Evolutionary conservation across 53 echinoderm and acorn worm genomes (phyloP).

Genomic region (Temnopleurus reevesii): DNA sequence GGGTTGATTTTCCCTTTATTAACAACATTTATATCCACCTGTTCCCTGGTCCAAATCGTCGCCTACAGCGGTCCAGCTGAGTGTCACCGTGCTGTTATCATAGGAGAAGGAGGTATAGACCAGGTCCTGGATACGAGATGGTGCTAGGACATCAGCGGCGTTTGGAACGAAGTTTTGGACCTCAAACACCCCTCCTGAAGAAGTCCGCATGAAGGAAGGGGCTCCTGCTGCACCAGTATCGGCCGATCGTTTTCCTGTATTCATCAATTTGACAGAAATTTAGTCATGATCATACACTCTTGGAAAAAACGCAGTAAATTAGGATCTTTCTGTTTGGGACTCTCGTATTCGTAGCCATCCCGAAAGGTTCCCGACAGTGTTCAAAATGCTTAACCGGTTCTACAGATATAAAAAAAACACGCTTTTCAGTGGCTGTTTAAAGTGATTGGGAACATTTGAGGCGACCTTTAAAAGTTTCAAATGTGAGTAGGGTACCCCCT

Average conservation of each 20-base stretch:
- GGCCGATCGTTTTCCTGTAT: neutral
- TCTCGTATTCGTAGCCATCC: no score
- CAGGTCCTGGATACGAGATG: conserved; percentile 39
- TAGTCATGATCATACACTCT: no score
- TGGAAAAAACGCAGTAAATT: no score
- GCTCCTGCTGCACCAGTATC: neutral
- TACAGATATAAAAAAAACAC: no score
- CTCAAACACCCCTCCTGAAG: conserved; percentile 35
- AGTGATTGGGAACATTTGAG: no score
- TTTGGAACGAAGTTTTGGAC: neutral
- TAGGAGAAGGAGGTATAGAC: conserved; percentile 11
- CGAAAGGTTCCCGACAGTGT: no score
- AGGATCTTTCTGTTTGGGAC: no score
- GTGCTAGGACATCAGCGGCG: neutral
- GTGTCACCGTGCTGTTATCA: conserved; percentile 41
- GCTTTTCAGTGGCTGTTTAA: no score
- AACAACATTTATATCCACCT: neutral
- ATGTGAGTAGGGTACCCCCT: no score
- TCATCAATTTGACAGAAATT: no score
- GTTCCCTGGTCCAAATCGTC: conserved; percentile 53
- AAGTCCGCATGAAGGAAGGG: conserved; percentile 36
- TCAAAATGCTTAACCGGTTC: no score
- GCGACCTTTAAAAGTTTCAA: no score
- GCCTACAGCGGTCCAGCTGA: conserved; percentile 45
- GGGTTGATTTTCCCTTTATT: neutral